phyloP scores from a whole-genome alignment of 2,888 invertebrate species.

The Diaperis boleti region DNA sequence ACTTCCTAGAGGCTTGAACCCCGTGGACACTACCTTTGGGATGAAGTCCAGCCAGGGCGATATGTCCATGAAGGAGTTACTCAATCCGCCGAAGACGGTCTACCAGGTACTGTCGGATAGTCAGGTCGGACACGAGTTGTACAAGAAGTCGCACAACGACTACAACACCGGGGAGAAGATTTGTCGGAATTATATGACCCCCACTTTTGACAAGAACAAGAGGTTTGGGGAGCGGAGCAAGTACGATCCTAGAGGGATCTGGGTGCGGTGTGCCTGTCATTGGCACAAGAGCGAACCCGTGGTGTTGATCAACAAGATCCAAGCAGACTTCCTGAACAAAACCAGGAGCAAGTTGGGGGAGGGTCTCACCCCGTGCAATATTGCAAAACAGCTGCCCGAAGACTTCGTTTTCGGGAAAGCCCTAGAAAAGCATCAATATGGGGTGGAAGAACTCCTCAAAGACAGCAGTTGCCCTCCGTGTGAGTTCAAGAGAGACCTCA shows the following conservation, averaged over 20 bases:
- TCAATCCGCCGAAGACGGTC: conserved; percentile 64
- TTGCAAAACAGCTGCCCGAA: conserved; percentile 61
- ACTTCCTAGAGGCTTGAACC: conserved; percentile 65
- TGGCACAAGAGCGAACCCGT: conserved; percentile 63
- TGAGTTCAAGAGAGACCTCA: conserved; percentile 63
- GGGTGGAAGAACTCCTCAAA: conserved; percentile 66
- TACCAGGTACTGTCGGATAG: conserved; percentile 62
- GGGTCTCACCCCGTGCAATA: conserved; percentile 63
- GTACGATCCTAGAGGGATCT: conserved; percentile 67
- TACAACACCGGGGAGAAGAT: conserved; percentile 66
- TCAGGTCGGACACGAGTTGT: conserved; percentile 65
- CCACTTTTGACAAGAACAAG: conserved; percentile 65
- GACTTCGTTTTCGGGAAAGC: conserved; percentile 68
- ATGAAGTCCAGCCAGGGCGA: conserved; percentile 47
- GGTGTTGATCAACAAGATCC: conserved; percentile 63
- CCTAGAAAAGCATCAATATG: conserved; percentile 62
- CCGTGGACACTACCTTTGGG: conserved; percentile 64
- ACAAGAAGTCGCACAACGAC: conserved; percentile 67
- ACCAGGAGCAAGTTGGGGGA: conserved; percentile 64
- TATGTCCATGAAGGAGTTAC: conserved; percentile 58
- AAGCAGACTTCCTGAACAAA: conserved; percentile 64
- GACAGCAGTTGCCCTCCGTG: conserved; percentile 54
- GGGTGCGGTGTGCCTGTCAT: conserved; percentile 65
- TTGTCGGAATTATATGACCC: conserved; percentile 59
- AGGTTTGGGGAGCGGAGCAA: conserved; percentile 67